Base-by-base conservation (phyloP, 2,888 invertebrate genomes). In the Aspidiotus rigidus region DNA sequence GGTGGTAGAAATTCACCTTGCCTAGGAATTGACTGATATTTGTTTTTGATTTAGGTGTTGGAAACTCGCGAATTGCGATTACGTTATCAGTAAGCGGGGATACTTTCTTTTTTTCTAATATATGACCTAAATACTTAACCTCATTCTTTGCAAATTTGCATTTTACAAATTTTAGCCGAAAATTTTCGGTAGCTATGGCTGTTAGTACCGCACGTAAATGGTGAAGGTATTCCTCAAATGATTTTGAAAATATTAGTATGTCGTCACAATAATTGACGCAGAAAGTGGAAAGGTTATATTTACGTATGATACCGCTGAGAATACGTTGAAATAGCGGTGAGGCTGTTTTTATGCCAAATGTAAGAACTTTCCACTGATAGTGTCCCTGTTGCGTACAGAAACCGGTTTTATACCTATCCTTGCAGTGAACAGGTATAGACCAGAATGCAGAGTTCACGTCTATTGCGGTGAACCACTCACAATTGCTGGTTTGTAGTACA, bases 401-500 rank as follows among this genome's bases (percentile, higher is more conserved):
- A 2, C 40, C 56, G 44, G 70, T 71, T 44, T 71, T 71, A 7
- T 59, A 59, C 16, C 64, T 57, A 64, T 70, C 70, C 40, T 70
- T 42, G n/a, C 41, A 11, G 7, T 64, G 17, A n/a, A 71, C 9
- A 44, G 64, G 42, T n/a, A 71, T 69, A n/a, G 59, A 71, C 71
- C 71, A 71, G 60, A 71, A 71, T 10, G 71, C 71, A 8, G 64
- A 63, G 54, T 71, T 69, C 28, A 71, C 69, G 44, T 71, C 71
- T 10, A 71, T 39, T n/a, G 40, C 56, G 15, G 69, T 40, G 42
- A 56, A 66, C n/a, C 16, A 67, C 15, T 39, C 40, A 41, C 66
- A 66, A 40, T 57, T 74, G 72, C 73, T 73, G 7, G 76, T 75
- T 64, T 75, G 44, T 16, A 69, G 28, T 13, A 69, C 16, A 13